Evolutionary conservation across 2,113 vertebrate genomes (phyloP).

Genomic region (Ctenomys sociabilis): DNA sequence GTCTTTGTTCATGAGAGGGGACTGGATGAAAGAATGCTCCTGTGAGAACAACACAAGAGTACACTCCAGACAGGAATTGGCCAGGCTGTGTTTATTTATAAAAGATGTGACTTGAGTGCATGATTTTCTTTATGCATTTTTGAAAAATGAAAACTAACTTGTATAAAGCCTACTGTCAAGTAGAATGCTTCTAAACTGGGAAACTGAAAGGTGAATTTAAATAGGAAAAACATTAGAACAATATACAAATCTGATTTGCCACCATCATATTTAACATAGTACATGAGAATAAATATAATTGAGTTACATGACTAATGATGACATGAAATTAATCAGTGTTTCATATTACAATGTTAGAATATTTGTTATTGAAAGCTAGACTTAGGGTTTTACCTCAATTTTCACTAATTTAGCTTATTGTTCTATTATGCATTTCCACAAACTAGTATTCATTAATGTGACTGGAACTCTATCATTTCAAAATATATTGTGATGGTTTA

Average conservation of each 20-base stretch:
- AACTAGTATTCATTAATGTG: not conserved
- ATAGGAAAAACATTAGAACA: not conserved
- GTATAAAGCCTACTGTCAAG: not conserved
- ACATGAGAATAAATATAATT: not conserved
- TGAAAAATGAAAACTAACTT: slow-evolving; percentile 1
- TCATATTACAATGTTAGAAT: not conserved
- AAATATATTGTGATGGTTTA: not conserved
- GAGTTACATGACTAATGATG: not conserved
- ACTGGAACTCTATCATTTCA: not conserved
- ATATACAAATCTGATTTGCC: not conserved
- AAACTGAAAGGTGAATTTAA: not conserved
- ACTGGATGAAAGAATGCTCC: slow-evolving; percentile 14
- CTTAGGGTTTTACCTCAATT: not conserved
- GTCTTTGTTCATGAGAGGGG: slow-evolving; percentile 46
- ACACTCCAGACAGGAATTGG: not conserved
- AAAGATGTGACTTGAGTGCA: not conserved
- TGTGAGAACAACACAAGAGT: not conserved
- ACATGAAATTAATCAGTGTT: not conserved
- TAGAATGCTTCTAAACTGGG: slow-evolving; percentile 23
- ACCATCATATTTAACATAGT: not conserved
- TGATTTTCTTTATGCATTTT: not conserved
- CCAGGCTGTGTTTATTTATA: not conserved
- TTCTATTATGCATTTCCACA: not conserved
- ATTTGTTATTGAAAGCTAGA: not conserved
- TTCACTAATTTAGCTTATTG: slow-evolving; percentile 39